phyloP scores from a whole-genome alignment of 2,888 invertebrate species.

The Mongoloraphidia duomilia region DNA sequence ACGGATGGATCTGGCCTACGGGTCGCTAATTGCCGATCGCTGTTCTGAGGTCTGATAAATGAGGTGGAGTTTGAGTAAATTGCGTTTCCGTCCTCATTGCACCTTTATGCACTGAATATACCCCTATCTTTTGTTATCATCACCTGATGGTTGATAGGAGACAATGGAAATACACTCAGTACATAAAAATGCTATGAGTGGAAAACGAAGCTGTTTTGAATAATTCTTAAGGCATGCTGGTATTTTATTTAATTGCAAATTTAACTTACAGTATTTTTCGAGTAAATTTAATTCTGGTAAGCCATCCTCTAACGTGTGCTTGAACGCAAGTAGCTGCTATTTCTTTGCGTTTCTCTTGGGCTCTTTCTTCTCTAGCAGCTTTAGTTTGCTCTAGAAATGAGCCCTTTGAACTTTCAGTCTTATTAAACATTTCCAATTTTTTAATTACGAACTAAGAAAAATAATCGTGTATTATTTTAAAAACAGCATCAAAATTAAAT shows the following conservation, averaged over 20 bases:
- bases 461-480: too few relatives aligned
- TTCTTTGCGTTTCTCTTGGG: conserved; percentile 68
- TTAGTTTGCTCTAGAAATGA: conserved; percentile 81
- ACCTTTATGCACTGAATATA: too few relatives aligned
- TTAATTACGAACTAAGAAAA: neutral
- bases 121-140: too few relatives aligned
- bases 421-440: conserved; percentile 39
- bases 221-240: conserved; percentile 14
- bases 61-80: too few relatives aligned
- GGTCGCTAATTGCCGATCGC: too few relatives aligned
- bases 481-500: too few relatives aligned
- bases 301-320: conserved; percentile 58
- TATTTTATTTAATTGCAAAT: neutral
- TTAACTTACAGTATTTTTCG: conserved; percentile 51
- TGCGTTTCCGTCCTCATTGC: too few relatives aligned
- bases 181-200: neutral
- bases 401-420: conserved; percentile 51
- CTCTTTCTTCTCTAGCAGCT: conserved; percentile 79
- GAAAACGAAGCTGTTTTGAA: neutral
- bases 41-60: too few relatives aligned
- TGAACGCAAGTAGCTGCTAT: conserved; percentile 61
- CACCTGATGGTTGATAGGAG: neutral
- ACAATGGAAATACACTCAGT: neutral
- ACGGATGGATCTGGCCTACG: too few relatives aligned
- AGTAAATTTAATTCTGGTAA: conserved; percentile 48